Evolutionary conservation across 2,113 vertebrate genomes (phyloP), one percentile per base, ranked within the genome.

Genomic region (Boleophthalmus pectinirostris): DNA sequence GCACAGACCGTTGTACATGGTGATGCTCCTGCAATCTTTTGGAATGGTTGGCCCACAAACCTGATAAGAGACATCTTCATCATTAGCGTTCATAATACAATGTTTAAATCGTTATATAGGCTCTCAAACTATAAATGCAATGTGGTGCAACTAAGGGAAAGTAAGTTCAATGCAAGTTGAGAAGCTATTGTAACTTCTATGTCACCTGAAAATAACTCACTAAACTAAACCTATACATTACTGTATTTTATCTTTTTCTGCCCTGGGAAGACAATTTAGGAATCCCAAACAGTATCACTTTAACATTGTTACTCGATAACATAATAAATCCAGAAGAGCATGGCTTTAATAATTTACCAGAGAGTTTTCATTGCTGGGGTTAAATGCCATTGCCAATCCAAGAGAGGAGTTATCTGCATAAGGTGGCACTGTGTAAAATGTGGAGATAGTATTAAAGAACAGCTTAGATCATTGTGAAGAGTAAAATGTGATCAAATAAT

Each of bases 41-140:
- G 91, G 86, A 68, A 93, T 90, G 29, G 92, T 92, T 54, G 93
- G 90, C 12, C 91, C 92, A 79, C 93, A 94, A 2, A 68, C 84
- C 93, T 94, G 65, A 73, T 57, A 5, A 69, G 23, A 65, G 21
- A 60, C 24, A 10, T 15, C 5, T 14, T 74, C 21, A 60, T 33
- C 3, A 53, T 66, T 64, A 24, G 33, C 11, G 4, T 29, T 18
- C 0, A 25, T 5, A 7, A 60, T 35, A 54, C 3, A 54, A 54
- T 54, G 21, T 2, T 54, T n/a, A 8, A n/a, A 54, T n/a, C 8
- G n/a, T 53, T 53, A 9, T 10, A 43, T 43, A 43, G 15, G 57
- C 91, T 54, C 47, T 20, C 14, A 60, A 8, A 14, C 23, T 16
- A 29, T 15, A 16, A 16, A 29, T 6, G 7, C 4, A 60, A 25